Percentiles rank a stretch among this genome's conserved stretches.
These are phyloP conservation scores for Triplophysa yarkandensis DNA, from an alignment of 2,797 vertebrate genomes.

Conservation along the genomic window DNA sequence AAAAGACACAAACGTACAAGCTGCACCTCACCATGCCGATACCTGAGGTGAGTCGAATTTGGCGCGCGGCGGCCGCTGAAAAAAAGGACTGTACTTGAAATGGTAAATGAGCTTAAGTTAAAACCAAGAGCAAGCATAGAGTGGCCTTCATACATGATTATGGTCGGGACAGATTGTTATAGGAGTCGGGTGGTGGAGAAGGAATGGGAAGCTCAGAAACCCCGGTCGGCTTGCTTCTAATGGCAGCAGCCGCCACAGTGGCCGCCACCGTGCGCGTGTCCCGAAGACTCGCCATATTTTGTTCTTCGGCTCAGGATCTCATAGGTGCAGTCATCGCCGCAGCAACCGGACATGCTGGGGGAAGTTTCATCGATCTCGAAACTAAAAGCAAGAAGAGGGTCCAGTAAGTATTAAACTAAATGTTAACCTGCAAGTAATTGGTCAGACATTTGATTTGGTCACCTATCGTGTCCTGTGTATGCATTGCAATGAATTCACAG, in stretches of 20 bases:
- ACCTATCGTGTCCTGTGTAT: too few relatives aligned
- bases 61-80: conserved; percentile 46
- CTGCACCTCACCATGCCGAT: conserved; percentile 52
- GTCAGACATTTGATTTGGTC: background rate
- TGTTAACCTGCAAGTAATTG: background rate
- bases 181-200: conserved; percentile 30
- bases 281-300: conserved; percentile 85
- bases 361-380: conserved; percentile 93
- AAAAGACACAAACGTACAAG: conserved; percentile 16
- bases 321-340: conserved; percentile 90
- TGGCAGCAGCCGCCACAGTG: conserved; percentile 93
- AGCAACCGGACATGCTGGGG: conserved; percentile 91
- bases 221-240: conserved; percentile 65
- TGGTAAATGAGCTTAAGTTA: conserved; percentile 34
- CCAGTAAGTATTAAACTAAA: background rate
- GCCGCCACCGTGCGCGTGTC: conserved; percentile 82
- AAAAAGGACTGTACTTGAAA: conserved; percentile 39
- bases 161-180: conserved; percentile 26
- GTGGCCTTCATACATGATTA: conserved; percentile 31
- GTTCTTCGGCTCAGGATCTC: conserved; percentile 94
- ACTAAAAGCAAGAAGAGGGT: conserved; percentile 62
- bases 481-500: background rate
- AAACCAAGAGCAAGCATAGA: conserved; percentile 48
- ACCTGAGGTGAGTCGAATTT: conserved; percentile 59
- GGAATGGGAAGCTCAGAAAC: conserved; percentile 45